Evolutionary conservation across 2,888 invertebrate species (phyloP), one percentile per base, ranked within the genome.

Genomic region (Lasioglossum oenotherae): DNA sequence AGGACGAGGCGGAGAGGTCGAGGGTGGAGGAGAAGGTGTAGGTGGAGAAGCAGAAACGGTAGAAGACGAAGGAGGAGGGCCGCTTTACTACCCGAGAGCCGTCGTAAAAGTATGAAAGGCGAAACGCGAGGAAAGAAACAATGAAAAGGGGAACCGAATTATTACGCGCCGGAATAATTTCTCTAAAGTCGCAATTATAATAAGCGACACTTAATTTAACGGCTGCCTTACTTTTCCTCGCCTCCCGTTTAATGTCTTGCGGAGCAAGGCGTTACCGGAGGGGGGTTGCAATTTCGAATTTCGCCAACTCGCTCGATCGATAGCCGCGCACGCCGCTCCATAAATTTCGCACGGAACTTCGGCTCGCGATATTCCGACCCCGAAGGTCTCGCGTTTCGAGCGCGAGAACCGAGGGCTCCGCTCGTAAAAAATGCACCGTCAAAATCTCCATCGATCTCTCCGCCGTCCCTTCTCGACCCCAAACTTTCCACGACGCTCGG

Each of bases 171-270:
- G 67, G 82, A 78, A 74, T 69, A 82, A 78, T 78, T 78, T 67
- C 77, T 67, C 74, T 67, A 69, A 82, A 82, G 75, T 80, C 78
- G 82, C 83, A 53, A 64, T 75, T 80, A 75, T 67, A 83, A 80
- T 76, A 76, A 83, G 82, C 82, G 80, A 75, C 80, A 64, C 71
- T 82, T 80, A 41, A 35, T 72, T 76, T 76, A 64, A 80, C 82
- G 74, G 46, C 69, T 79, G 57, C 53, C 73, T n/a, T 53, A 71
- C 71, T 71, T 71, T 41, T 67, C 78, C 31, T 74, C 74, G 74
- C 74, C 46, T 74, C 44, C 60, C 38, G 60, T 78, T 78, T 44
- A 74, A n/a, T 44, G 53, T 46, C 67, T 74, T 31, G 44, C 82
- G 31, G 31, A 14, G 82, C 78, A 27, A 75, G 79, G 74, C 74